Base-by-base conservation (phyloP, 2,888 invertebrate species). In the Nymphalis c-album region DNA sequence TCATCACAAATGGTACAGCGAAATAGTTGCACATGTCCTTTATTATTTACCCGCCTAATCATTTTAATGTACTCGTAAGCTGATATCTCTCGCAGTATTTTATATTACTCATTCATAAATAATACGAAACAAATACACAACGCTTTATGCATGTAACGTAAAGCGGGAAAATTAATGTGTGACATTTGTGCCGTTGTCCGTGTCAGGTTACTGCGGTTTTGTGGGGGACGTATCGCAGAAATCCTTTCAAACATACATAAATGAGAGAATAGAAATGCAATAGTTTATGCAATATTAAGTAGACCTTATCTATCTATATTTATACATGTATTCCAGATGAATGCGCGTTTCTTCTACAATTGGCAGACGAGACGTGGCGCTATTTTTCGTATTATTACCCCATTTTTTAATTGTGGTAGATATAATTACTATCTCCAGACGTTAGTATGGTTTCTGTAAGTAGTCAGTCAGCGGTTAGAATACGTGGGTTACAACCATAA, bases 141-240 rank as follows among this genome's bases (percentile, higher is more conserved):
- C 48, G 18, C 40, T 57, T 57, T 57, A 40, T 57, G 35, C 18
- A 55, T 60, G 45, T 26, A 66, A 55, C 60, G 35, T 57, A 10
- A 18, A 48, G 65, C 35, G 40, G 18, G 51, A 47, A 66, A 65
- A 60, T 64, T 60, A 64, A 66, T 61, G 65, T 66, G 47, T 53
- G 65, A 61, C 65, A 48, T 65, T 55, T 55, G 47, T 48, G 35
- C 47, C 40, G 40, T 60, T 66, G 65, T 61, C 55, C 47, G n/a
- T 61, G 60, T 66, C 60, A 66, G 65, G 55, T 60, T 35, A 20
- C 35, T 61, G 65, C 60, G 65, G 65, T 66, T 55, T 57, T 64
- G 64, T 17, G 59, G 64, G 50, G 13, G 53, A 47, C 45, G 64
- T 53, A 26, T 53, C 53, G 22, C 31, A 31, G 55, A 35, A 55